phyloP scores from a whole-genome alignment of 2,113 vertebrate species.

The Mormoops blainvillei region DNA sequence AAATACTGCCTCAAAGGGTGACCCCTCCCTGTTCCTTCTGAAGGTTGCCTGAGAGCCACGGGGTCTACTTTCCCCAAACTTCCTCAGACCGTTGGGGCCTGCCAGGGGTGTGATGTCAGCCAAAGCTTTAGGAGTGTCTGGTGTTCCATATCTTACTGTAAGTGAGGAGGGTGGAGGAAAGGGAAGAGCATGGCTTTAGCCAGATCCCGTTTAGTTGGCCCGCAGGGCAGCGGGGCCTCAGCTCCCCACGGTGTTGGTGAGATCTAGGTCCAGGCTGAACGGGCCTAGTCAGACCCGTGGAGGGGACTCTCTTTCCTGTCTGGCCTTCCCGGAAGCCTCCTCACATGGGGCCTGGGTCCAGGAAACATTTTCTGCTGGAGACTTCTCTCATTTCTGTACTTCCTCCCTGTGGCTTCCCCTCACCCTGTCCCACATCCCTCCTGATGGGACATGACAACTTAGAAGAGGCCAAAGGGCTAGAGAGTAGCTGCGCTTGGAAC shows the following conservation, averaged over 20 bases:
- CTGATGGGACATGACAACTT: not conserved
- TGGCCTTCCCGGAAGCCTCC: not conserved
- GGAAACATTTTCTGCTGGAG: not conserved
- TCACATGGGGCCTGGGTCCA: not conserved
- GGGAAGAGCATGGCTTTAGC: not conserved
- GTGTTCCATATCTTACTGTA: not conserved
- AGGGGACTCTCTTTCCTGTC: not conserved
- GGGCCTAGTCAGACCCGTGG: not conserved
- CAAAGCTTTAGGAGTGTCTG: not conserved
- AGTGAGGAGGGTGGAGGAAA: not conserved
- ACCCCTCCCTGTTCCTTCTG: not conserved
- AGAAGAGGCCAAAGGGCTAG: not conserved
- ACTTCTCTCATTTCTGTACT: not conserved
- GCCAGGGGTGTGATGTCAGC: too few relatives aligned
- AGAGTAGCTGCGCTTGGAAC: not conserved
- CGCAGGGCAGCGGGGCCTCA: not conserved
- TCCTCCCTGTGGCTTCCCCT: not conserved
- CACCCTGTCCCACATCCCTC: not conserved
- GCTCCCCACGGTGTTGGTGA: not conserved
- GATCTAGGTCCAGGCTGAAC: not conserved
- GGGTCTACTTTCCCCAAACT: not conserved
- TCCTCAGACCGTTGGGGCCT: not conserved
- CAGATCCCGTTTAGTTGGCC: not conserved
- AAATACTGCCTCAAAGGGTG: not conserved
- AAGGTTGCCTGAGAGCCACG: not conserved